A percentile compares a stretch with the other conserved stretches of the same genome.
Conservation (phyloP, 2,113 vertebrate genomes). For the Odocoileus hemionus region DNA sequence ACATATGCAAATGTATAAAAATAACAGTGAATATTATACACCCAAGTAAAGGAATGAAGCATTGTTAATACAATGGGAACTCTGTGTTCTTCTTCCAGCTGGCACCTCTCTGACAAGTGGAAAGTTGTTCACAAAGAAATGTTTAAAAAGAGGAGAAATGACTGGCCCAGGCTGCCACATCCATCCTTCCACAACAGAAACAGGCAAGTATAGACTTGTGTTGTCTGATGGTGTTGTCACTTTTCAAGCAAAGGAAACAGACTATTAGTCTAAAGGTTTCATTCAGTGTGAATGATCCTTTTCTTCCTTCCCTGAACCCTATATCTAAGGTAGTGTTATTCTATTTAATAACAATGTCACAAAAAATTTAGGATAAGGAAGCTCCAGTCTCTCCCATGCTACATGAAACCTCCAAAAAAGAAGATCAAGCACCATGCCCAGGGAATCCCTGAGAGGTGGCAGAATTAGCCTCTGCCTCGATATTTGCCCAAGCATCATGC, state of each 20-base stretch:
- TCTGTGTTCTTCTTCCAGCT: neutral
- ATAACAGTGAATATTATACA: neutral
- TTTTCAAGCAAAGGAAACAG: neutral
- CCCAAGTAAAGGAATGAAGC: neutral
- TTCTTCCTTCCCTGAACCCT: neutral
- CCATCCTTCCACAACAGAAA: neutral
- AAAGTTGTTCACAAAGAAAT: neutral
- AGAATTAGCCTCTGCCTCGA: neutral
- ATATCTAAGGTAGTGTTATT: neutral
- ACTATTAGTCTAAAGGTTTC: neutral
- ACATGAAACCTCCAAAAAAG: neutral
- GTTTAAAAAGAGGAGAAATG: neutral
- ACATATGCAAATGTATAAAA: neutral
- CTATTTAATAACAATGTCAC: neutral
- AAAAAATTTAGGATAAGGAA: neutral
- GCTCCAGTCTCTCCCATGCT: neutral
- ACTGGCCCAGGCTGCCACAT: neutral
- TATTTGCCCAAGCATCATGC: neutral
- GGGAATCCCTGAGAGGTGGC: neutral
- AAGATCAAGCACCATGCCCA: neutral
- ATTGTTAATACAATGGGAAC: neutral
- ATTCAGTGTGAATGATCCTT: neutral
- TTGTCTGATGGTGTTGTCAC: neutral
- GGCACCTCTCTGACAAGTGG: neutral
- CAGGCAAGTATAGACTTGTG: neutral